Evolutionary conservation across 2,888 invertebrate species (phyloP), one percentile per base, ranked within the genome.

Genomic region (Phaedon cochleariae): DNA sequence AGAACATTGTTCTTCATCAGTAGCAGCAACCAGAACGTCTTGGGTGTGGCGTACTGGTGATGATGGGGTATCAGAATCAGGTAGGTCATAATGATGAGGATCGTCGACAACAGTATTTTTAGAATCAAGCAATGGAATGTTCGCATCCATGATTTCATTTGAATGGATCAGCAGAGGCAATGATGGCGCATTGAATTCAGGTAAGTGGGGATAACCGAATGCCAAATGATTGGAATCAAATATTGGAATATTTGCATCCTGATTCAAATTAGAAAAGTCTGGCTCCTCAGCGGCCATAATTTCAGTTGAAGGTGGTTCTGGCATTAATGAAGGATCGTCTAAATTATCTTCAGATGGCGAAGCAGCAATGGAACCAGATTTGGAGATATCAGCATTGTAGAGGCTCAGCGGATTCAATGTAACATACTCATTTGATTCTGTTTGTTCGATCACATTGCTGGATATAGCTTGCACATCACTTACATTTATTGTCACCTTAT

Each of bases 11-110:
- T 21, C 51, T 51, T 51, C 51, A 51, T 51, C 51, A 51, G 51
- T 51, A 51, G 51, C 51, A 51, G 51, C 51, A 51, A 51, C 51
- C 51, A 51, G 51, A 51, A 51, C 51, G 51, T 51, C 51, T 51
- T 51, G 51, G 51, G 51, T 51, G 26, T 51, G 51, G 51, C 51
- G 51, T 51, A 51, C 51, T 51, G 51, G 51, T 51, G 51, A 51
- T 51, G 51, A 51, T 51, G 51, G 51, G 51, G 51, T 51, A 51
- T 51, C 51, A 51, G 51, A 51, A 51, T 51, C 51, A 51, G 51
- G 51, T 51, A 51, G 51, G 51, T 51, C 18, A 51, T 51, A 51
- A 51, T 51, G 51, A 51, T 51, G 51, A 51, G 51, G 51, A 51
- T 51, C 18, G 51, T 51, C 51, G 51, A 51, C 51, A 51, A 51